phyloP scores from a whole-genome alignment of 2,797 vertebrate genomes.

The Danionella dracula region DNA sequence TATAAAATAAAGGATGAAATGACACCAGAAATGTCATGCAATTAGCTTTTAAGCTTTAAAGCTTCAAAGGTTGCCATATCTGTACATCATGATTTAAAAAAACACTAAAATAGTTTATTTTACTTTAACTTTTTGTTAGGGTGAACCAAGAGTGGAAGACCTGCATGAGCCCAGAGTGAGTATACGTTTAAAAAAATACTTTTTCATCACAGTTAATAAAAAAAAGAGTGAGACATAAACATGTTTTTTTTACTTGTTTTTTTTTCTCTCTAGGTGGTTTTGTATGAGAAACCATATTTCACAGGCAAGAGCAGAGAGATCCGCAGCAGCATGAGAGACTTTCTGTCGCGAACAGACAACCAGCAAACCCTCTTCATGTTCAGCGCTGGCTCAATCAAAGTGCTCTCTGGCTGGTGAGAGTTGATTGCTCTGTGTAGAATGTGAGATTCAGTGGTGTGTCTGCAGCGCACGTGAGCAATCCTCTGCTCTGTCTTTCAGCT shows the following conservation, averaged over 20 bases:
- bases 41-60: no score
- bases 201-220: no score
- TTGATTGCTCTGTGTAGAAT: neutral
- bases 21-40: no score
- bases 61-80: no score
- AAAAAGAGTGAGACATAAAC: no score
- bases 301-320: constrained; percentile 77
- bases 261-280: constrained; percentile 81
- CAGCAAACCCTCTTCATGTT: constrained; percentile 62
- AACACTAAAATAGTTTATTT: no score
- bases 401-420: constrained; percentile 89
- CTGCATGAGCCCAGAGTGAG: constrained; percentile 79
- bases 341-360: constrained; percentile 65
- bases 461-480: neutral
- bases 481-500: constrained; percentile 62
- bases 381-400: constrained; percentile 76
- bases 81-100: no score
- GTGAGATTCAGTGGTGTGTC: neutral
- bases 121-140: constrained; percentile 72
- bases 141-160: constrained; percentile 84
- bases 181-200: no score
- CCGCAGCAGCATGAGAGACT: constrained; percentile 71
- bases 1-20: no score
- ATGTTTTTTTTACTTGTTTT: no score
- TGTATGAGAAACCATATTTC: constrained; percentile 81